phyloP scores from a whole-genome alignment of 1,140 invertebrate species.

The Rhopalosiphum maidis region DNA sequence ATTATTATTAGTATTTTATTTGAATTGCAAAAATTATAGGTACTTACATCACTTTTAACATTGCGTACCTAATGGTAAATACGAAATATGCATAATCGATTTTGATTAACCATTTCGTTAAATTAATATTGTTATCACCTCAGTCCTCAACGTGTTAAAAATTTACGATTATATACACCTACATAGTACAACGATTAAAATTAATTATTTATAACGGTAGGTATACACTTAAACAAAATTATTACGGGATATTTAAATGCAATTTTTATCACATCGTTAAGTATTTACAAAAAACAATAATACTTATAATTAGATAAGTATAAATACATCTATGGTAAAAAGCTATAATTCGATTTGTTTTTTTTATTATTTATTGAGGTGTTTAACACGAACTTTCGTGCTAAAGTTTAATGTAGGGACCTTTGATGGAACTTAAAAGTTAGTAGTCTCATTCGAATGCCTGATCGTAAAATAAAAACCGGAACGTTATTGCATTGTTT shows the following conservation, averaged over 20 bases:
- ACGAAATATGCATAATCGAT: not conserved
- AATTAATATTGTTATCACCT: not conserved
- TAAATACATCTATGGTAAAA: not conserved
- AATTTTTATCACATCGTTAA: not conserved
- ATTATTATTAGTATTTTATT: too few relatives aligned
- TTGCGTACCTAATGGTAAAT: not conserved
- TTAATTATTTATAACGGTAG: not conserved
- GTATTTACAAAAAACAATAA: not conserved
- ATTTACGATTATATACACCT: not conserved
- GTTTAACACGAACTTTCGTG: not conserved
- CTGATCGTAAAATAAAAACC: not conserved
- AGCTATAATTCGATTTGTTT: not conserved
- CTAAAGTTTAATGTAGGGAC: not conserved
- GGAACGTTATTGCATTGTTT: not conserved
- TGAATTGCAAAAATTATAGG: not conserved
- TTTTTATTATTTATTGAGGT: not conserved
- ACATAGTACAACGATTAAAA: not conserved
- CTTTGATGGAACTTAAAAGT: not conserved
- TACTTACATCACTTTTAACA: not conserved
- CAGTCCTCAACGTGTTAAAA: not conserved
- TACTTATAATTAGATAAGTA: not conserved
- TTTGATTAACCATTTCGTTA: not conserved
- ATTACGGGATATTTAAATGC: not conserved
- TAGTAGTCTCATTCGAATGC: not conserved
- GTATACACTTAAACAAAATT: not conserved